phyloP scores from a whole-genome alignment of 2,888 invertebrate species.

The Melitaea athalia region DNA sequence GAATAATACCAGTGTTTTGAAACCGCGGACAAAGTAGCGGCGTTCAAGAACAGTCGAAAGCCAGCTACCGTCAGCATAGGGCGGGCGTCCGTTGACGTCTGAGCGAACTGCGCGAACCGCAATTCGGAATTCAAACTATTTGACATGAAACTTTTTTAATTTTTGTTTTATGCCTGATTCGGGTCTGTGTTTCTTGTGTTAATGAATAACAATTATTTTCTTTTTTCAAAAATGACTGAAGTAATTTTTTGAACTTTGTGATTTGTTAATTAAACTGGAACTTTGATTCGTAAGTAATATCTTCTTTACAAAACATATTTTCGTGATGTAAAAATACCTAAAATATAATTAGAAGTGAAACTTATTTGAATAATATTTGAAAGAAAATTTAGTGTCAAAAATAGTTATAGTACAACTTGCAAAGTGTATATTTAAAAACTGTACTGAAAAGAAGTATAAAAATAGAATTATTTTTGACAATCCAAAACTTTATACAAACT shows the following conservation, averaged over 20 bases:
- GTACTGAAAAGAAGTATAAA: no score
- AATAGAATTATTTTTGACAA: no score
- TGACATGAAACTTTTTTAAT: constrained; percentile 4
- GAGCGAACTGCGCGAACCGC: constrained; percentile 9
- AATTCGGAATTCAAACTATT: background rate
- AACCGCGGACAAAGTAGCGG: constrained; percentile 6
- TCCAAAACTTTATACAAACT: no score
- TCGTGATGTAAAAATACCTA: no score
- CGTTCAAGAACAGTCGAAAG: constrained; percentile 39
- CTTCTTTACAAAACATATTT: no score
- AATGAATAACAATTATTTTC: background rate
- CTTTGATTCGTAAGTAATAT: no score
- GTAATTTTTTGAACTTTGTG: no score
- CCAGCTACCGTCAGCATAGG: constrained; percentile 36
- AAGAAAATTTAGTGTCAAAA: no score
- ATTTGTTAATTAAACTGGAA: background rate
- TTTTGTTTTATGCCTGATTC: background rate
- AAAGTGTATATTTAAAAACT: no score
- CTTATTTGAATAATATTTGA: no score
- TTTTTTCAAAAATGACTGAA: background rate
- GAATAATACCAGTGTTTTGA: constrained; percentile 13
- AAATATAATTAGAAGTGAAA: no score
- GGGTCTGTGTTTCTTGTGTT: background rate
- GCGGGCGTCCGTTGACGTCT: constrained; percentile 31
- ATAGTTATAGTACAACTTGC: no score